Conservation (phyloP, 2,113 vertebrate genomes). For the Chionis minor region DNA sequence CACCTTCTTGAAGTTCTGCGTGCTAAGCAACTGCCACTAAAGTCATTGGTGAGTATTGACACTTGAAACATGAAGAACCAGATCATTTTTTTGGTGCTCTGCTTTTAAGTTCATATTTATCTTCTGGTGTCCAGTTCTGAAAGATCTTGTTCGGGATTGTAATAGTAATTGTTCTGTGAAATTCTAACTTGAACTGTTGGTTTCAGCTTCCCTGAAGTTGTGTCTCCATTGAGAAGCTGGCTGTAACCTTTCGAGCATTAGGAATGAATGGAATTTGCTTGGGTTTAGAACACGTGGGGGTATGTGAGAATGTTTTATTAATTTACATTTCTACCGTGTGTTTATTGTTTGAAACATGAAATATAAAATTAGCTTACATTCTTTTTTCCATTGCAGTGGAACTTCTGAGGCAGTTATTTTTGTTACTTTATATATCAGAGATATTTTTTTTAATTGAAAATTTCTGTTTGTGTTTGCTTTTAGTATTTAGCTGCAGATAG, state of each 20-base stretch:
- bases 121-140: neutral
- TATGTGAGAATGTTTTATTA: constrained; percentile 30
- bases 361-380: constrained; percentile 14
- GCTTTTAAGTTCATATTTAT: neutral
- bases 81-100: neutral
- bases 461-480: neutral
- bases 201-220: constrained; percentile 54
- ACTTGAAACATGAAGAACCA: neutral
- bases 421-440: constrained; percentile 10
- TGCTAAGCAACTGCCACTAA: neutral
- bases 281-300: constrained; percentile 34
- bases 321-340: constrained; percentile 16
- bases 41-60: neutral
- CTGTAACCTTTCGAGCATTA: constrained; percentile 47
- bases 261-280: constrained; percentile 57
- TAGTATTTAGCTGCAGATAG: constrained; percentile 19
- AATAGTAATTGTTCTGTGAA: constrained; percentile 31
- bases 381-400: constrained; percentile 51
- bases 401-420: constrained; percentile 54
- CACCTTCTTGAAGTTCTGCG: neutral
- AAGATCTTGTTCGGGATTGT: constrained; percentile 2
- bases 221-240: constrained; percentile 49
- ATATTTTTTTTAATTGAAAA: constrained; percentile 13
- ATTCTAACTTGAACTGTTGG: constrained; percentile 55
- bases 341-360: constrained; percentile 45